A percentile compares a stretch with the other conserved stretches of the same genome.
These are phyloP conservation scores for Ranitomeya imitator DNA, from an alignment of 2,113 vertebrate genomes.

Conservation along the genomic window DNA sequence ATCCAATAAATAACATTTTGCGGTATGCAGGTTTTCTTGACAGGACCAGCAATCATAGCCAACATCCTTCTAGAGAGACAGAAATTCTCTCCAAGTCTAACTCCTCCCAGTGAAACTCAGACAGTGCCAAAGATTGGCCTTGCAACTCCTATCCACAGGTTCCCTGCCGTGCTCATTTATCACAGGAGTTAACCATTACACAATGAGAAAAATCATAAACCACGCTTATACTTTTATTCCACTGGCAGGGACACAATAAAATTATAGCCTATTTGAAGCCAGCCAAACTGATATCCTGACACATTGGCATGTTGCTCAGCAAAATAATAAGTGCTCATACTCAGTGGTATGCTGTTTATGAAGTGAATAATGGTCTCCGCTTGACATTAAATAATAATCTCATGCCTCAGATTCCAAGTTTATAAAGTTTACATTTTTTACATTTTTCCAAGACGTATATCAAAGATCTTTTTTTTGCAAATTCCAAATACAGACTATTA, in stretches of 20 bases:
- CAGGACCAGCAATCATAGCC: constrained; percentile 14
- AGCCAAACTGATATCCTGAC: constrained; percentile 50
- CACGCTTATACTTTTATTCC: constrained; percentile 31
- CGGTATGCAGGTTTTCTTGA: constrained; percentile 47
- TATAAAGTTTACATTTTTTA: constrained; percentile 40
- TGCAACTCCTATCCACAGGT: constrained; percentile 29
- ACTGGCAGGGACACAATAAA: constrained; percentile 37
- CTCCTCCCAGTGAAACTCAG: constrained; percentile 22
- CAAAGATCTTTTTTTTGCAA: constrained; percentile 1
- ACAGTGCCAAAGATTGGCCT: constrained; percentile 30
- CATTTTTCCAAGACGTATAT: constrained; percentile 34
- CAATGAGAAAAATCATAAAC: constrained; percentile 47
- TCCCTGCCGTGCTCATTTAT: constrained; percentile 47
- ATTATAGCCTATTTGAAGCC: constrained; percentile 34
- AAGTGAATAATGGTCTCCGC: constrained; percentile 39
- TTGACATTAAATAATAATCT: constrained; percentile 48
- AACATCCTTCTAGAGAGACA: constrained; percentile 48
- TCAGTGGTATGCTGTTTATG: constrained; percentile 45
- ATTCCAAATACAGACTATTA: constrained; percentile 14
- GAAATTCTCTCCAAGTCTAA: constrained; percentile 40
- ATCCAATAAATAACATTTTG: constrained; percentile 7
- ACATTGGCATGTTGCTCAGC: constrained; percentile 47
- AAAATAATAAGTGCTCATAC: constrained; percentile 55
- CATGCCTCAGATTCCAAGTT: constrained; percentile 23
- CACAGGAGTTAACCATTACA: constrained; percentile 45